Conservation (phyloP, 2,888 invertebrate species). For the Holacanthella duospinosa region DNA sequence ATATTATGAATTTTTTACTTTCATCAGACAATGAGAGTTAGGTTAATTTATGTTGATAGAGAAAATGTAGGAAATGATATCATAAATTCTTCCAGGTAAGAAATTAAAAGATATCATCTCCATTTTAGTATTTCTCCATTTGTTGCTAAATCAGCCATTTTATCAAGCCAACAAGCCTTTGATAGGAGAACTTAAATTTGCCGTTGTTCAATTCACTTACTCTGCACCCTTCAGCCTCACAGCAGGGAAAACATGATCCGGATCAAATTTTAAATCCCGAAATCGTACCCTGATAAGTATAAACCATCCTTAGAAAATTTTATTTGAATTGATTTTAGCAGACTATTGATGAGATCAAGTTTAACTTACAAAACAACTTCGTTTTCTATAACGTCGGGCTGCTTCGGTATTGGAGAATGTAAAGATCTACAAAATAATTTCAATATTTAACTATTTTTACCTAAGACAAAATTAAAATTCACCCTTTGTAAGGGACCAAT, state of each 20-base stretch:
- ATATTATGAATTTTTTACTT: constrained; percentile 43
- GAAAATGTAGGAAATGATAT: constrained; percentile 2
- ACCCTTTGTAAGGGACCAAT: constrained; percentile 58
- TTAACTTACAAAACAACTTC: constrained; percentile 43
- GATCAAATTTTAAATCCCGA: constrained; percentile 65
- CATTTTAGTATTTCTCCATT: neutral
- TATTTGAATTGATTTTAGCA: constrained; percentile 7
- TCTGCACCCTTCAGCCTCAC: constrained; percentile 47
- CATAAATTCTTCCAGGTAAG: neutral
- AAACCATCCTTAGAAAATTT: constrained; percentile 13
- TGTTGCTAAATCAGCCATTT: neutral
- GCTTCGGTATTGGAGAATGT: constrained; percentile 59
- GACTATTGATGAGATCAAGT: too few relatives aligned
- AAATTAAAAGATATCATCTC: neutral
- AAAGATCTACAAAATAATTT: constrained; percentile 46
- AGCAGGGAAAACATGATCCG: constrained; percentile 68
- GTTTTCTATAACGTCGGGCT: constrained; percentile 48
- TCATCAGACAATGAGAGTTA: too few relatives aligned
- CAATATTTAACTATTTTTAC: neutral
- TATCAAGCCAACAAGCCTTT: constrained; percentile 10
- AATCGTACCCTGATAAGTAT: constrained; percentile 53
- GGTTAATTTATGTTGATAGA: too few relatives aligned
- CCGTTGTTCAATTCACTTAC: constrained; percentile 38
- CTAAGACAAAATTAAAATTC: constrained; percentile 28
- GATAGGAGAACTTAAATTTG: constrained; percentile 4